Base-by-base conservation (phyloP, 2,797 vertebrate species). In the Hydrophis major region DNA sequence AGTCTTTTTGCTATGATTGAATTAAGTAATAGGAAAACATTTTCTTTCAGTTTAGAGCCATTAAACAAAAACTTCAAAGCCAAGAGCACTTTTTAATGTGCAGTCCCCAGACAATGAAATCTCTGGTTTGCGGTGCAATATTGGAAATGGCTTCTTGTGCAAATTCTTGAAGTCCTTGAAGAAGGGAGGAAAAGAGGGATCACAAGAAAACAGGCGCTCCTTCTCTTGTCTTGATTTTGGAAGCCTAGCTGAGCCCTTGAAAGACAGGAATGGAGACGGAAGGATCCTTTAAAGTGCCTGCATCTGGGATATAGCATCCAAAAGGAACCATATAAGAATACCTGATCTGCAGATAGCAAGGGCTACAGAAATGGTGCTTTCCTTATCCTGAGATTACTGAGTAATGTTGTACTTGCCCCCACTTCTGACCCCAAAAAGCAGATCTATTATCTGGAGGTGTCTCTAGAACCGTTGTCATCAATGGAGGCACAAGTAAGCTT, bases 21-120 rank as follows among this genome's bases (percentile, higher is more conserved):
- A 99, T 99, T 99, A 99, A 99, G 99, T 99, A 99, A 99, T 99
- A 99, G 98, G 98, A 99, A 99, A 99, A 99, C 99, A 99, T 99
- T 99, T 99, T 99, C 99, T 99, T 99, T 99, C 99, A 98, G 98
- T 99, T 99, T 99, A 99, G 97, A 98, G 97, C 98, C 97, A 98
- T 98, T 98, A 98, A 98, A 99, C 98, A 98, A 98, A 91, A 98
- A 97, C 98, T 99, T 99, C 99, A 98, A 98, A 98, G 98, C 95
- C 96, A 97, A 96, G 97, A 97, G 98, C 97, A 98, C 97, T 98
- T 98, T 98, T 98, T 98, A 98, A 98, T 98, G 98, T 97, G 97
- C 95, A 95, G 96, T 16, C 55, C 50, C 95, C 94, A 95, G 96
- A 98, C 98, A 98, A 98, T 98, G 95, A 97, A 96, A 96, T 96